Evolutionary conservation across 2,888 invertebrate genomes (phyloP), one percentile per base, ranked within the genome.

Genomic region (Eurytoma adleriae): DNA sequence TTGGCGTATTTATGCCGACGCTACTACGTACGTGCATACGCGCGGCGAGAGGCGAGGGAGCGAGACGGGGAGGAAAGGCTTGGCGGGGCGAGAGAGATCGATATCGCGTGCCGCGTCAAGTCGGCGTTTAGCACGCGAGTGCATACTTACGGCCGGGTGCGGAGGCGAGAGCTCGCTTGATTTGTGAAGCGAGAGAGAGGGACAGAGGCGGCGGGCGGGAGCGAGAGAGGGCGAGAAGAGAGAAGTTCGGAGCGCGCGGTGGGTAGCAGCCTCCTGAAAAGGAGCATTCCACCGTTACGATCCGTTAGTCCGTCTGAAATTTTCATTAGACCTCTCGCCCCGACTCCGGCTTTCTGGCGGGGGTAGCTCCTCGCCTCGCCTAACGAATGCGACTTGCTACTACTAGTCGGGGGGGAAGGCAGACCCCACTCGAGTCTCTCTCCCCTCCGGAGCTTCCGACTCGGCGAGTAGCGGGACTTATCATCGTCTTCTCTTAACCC

Each of bases 301-400:
- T 74, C 78, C 81, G 81, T 73, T 73, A 78, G 76, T 73, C 75
- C 72, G 79, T 27, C 66, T 82, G 82, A 82, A 82, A 82, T 82
- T 82, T 82, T 82, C 82, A 82, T 82, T 82, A 82, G 82, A 82
- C 57, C 76, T 70, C 76, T 70, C 76, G 59, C 72, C 68, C n/a
- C 30, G 73, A n/a, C 56, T 20, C 62, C 24, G 50, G 48, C 71
- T 64, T 64, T 52, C 77, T 56, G 40, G 1, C 59, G 5, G 24
- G 24, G 12, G 13, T 16, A 7, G 5, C 61, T 57, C 13, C 16
- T 57, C n/a, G 5, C 59, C 61, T 24, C 61, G 16, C 56, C 71
- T 78, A 78, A 78, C 78, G 80, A 73, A 81, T 81, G 78, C 69
- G 68, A 61, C 75, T 14, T 40, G 40, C 40, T 40, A 40, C 40